Base-by-base conservation (phyloP, 2,888 invertebrate genomes). In the Drosophila percnosoma region DNA sequence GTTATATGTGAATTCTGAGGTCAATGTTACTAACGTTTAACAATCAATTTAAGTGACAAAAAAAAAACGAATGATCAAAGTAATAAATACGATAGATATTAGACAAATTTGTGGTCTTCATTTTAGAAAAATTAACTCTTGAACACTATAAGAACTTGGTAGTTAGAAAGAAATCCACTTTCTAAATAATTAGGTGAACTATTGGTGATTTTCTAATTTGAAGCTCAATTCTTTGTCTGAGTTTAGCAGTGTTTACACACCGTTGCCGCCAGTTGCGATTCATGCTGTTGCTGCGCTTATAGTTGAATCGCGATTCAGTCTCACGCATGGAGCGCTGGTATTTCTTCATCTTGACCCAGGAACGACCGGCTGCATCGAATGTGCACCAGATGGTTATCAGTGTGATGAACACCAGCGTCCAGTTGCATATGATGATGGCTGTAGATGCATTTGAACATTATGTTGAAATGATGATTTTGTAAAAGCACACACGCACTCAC, bases 301-400 rank as follows among this genome's bases (percentile, higher is more conserved):
- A 96, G 90, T 96, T 96, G 86, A 95, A 95, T 80, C 96, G 94
- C n/a, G 96, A 95, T 91, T 96, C 96, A 29, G 95, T 95, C 90
- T 96, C 96, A 80, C 96, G 94, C 95, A 97, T 95, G 77, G 96
- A 97, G 73, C 96, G 94, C 92, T 97, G 97, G 92, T 96, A 97
- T 87, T 96, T 95, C 92, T 97, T 97, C 96, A 97, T 97, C 93
- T 97, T 97, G 33, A 97, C 97, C 97, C 97, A 97, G 55, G 97
- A 97, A 60, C 97, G 94, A 21, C 97, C 97, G n/a, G 97, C 97
- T 1, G 96, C 94, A 93, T 97, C 97, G 93, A 96, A 97, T 4
- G 96, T 96, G 93, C 97, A 97, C 97, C 97, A 97, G 40, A 96
- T 95, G 7, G 96, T 96, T 79, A 96, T 95, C 74, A 96, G 91